Conservation (phyloP, 2,797 vertebrate species). For the Brachyalestes nurse region DNA sequence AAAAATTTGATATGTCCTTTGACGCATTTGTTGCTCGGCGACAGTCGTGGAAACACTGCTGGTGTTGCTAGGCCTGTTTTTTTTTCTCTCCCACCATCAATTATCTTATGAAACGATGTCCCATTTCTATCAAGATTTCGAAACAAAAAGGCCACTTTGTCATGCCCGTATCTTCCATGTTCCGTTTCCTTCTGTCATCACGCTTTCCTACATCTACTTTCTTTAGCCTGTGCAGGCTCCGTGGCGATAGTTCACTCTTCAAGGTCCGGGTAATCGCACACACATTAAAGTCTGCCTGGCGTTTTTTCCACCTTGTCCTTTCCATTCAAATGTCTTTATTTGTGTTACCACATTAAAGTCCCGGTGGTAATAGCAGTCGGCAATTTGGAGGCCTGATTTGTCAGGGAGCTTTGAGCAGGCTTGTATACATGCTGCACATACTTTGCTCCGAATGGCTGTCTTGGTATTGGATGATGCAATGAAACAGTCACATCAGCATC, state of each 20-base stretch:
- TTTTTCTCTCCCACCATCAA: neutral
- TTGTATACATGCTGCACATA: slow-evolving; percentile 20
- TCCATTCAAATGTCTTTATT: slow-evolving; percentile 16
- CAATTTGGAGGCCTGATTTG: slow-evolving; percentile 23
- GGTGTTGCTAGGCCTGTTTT: slow-evolving; percentile 13
- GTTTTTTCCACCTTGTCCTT: slow-evolving; percentile 11
- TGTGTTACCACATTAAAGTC: slow-evolving; percentile 17
- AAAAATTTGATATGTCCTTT: slow-evolving; percentile 39
- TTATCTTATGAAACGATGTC: slow-evolving; percentile 24
- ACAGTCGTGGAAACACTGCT: slow-evolving; percentile 37
- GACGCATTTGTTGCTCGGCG: slow-evolving; percentile 42
- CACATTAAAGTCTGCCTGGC: slow-evolving; percentile 1
- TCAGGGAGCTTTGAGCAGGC: slow-evolving; percentile 28
- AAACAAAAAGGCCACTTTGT: slow-evolving; percentile 4
- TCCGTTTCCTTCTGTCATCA: slow-evolving; percentile 11
- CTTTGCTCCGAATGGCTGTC: slow-evolving; percentile 26
- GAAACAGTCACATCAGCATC: slow-evolving; percentile 22
- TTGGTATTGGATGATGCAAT: slow-evolving; percentile 21
- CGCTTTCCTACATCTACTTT: neutral
- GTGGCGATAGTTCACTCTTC: neutral
- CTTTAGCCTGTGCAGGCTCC: neutral
- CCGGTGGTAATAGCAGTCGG: slow-evolving; percentile 12
- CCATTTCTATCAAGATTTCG: slow-evolving; percentile 25
- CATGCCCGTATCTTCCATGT: neutral
- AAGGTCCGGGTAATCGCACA: neutral